Base-by-base conservation (phyloP, 2,797 vertebrate species). In the Yasuhikotakia modesta region DNA sequence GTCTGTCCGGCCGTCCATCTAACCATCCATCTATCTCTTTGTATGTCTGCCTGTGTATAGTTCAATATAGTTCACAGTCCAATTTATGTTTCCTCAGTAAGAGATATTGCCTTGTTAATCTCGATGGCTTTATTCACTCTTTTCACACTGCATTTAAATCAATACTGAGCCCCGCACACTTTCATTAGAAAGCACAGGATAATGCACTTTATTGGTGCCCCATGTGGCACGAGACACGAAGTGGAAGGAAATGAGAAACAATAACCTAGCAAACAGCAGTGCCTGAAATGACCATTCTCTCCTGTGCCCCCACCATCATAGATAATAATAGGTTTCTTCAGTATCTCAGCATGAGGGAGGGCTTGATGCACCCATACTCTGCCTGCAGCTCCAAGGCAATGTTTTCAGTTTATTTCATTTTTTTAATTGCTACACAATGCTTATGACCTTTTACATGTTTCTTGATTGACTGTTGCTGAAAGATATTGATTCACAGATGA, bases 91-190 rank as follows among this genome's bases (percentile, higher is more conserved):
- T 10, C 17, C 0, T 48, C 27, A 7, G 50, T 12, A 46, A 46
- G 0, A 46, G 1, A 46, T 46, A 46, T 12, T 27, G 27, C 27
- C 27, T 52, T 73, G 57, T 70, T 84, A 74, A 64, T 83, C 57
- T 79, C 80, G 21, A 32, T 73, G 79, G 71, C 76, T 78, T 82
- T 84, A 82, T 73, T 75, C 61, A 45, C 60, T 77, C 70, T 79
- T 79, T 85, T 81, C 67, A 78, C 55, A 65, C 65, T 67, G 72
- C 66, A 72, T 82, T 84, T 72, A 73, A 85, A 84, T 86, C 85
- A 82, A 79, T 79, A 83, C 46, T 24, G 70, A 70, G 35, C 67
- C 27, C 66, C 70, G 19, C 48, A 58, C 71, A 81, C 79, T 76
- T 63, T 83, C 73, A 83, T 85, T 81, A 84, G 48, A 60, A 24